These are phyloP conservation scores for Phylloscopus trochiloides DNA, from an alignment of 2,113 vertebrate genomes.

Conservation along the genomic window DNA sequence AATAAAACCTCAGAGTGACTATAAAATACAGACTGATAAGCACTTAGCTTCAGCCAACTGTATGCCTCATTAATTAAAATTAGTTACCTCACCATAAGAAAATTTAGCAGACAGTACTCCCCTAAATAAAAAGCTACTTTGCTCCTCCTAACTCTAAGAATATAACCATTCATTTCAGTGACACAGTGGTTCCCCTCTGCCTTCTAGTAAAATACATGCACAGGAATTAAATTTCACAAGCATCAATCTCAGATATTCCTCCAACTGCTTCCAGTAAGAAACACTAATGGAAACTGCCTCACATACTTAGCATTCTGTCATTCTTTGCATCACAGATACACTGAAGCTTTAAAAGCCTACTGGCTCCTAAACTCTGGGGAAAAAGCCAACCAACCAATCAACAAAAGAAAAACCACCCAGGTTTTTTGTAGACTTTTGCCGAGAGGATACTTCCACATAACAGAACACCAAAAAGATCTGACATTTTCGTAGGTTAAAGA, in stretches of 20 bases:
- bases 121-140: neutral
- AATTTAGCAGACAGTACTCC: neutral
- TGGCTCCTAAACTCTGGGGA: neutral
- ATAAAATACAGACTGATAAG: neutral
- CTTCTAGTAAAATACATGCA: neutral
- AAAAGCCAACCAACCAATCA: neutral
- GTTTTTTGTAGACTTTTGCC: neutral
- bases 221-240: neutral
- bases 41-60: neutral
- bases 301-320: neutral
- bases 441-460: neutral
- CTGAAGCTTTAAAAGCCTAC: neutral
- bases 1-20: neutral
- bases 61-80: neutral
- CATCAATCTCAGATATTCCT: neutral
- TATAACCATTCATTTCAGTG: neutral
- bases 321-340: neutral
- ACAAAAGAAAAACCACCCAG: neutral
- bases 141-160: neutral
- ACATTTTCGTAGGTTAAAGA: rapidly evolving
- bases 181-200: neutral
- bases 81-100: neutral
- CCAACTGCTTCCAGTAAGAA: neutral
- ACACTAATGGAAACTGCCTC: neutral
- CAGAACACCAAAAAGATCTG: neutral